Evolutionary conservation across 2,113 vertebrate genomes (phyloP), one percentile per base, ranked within the genome.

Genomic region (Cervus canadensis): DNA sequence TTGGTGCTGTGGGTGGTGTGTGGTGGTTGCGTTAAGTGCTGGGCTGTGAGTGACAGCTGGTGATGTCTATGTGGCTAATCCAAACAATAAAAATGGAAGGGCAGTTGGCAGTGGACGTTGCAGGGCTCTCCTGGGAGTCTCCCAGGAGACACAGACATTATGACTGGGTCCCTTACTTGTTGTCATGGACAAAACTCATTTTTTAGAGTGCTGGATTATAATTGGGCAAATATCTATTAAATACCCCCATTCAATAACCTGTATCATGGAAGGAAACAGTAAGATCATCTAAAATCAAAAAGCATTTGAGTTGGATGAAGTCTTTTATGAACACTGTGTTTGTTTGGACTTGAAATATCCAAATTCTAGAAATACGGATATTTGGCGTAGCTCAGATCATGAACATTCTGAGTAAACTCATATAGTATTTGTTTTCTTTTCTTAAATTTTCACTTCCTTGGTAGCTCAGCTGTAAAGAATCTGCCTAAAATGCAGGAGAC

Each of bases 261-360:
- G 3, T 54, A 48, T 43, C 12, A 5, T 84, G 45, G 30, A 91
- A 95, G 33, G 33, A 74, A 83, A 81, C 16, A 15, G 40, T 33
- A 82, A 52, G 16, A 19, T 54, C 76, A 90, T 60, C 90, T 50
- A 43, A 87, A 87, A 57, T 30, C 1, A 76, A 86, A 95, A 91
- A 60, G 36, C 21, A 3, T 92, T 17, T 62, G 36, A 60, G n/a
- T 59, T 56, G 23, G 33, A 23, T 89, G n/a, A 88, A 78, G 36
- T 78, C 76, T 87, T 92, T 78, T 36, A 52, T 52, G 54, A 57
- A 19, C 43, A 76, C 11, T 23, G 3, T 79, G 19, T 52, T n/a
- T 76, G 14, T 78, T 90, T 21, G 19, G 7, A 74, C 67, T 71
- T 50, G 59, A 95, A 93, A 71, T 90, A 89, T 25, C n/a, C 79